Evolutionary conservation across 2,113 vertebrate genomes (phyloP).

Genomic region (Tupaia tana): DNA sequence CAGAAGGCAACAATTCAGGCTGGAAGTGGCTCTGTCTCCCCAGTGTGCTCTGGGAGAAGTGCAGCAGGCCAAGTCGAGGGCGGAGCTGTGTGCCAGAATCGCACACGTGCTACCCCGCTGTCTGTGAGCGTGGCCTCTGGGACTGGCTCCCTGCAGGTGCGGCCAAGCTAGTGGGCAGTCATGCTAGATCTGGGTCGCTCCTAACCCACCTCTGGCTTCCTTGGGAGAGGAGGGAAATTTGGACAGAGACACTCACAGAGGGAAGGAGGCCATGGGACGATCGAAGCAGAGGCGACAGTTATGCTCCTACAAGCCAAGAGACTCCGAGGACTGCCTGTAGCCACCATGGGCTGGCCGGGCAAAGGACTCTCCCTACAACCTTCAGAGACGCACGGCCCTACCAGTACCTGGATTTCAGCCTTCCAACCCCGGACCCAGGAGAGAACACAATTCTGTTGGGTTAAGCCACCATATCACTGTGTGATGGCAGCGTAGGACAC

Average conservation of each 20-base stretch:
- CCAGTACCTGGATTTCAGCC: background rate
- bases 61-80: background rate
- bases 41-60: background rate
- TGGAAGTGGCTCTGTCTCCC: background rate
- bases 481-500: fast-evolving
- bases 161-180: background rate
- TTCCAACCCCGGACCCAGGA: background rate
- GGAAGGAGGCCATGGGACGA: background rate
- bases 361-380: too few relatives aligned
- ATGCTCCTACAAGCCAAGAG: too few relatives aligned
- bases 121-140: background rate
- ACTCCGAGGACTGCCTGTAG: background rate
- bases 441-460: too few relatives aligned
- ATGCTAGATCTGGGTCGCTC: too few relatives aligned
- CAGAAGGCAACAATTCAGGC: fast-evolving
- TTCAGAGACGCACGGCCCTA: background rate
- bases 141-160: background rate
- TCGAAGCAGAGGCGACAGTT: background rate
- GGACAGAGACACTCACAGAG: background rate
- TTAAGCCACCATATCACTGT: background rate
- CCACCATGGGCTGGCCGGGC: background rate
- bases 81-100: background rate
- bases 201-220: too few relatives aligned
- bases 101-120: background rate
- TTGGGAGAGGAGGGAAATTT: background rate